Evolutionary conservation across 1,140 invertebrate genomes (phyloP), one percentile per base, ranked within the genome.

Genomic region (Hermatobates lingyangjiaoensis): DNA sequence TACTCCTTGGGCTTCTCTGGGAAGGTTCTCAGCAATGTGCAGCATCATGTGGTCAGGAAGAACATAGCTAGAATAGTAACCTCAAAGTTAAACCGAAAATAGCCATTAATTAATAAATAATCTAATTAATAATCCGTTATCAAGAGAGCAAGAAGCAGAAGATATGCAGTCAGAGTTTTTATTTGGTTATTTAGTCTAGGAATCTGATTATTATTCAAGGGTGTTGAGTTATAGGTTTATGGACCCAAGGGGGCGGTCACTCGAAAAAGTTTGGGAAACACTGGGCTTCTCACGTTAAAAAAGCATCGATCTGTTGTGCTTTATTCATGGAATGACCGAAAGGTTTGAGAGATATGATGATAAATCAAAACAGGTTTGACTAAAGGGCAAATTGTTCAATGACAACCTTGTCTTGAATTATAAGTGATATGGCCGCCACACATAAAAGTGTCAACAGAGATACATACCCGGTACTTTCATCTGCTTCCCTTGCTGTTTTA

Each of bases 11-110:
- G 87, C 79, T 68, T 98, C 93, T 42, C 87, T 73, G 0, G 95
- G 95, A 42, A 98, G 64, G n/a, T 75, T 74, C 62, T 95, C 86
- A 3, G 86, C 78, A 48, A 98, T 88, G 59, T 89, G 77, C 23
- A 97, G 62, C 63, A 98, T 60, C 89, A 95, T 95, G 62, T 97
- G 89, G 67, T 93, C 94, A 0, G 93, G 92, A 51, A 98, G 66
- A 27, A 98, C 81, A 64, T 90, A 98, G 20, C 83, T 84, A 62
- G 27, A 54, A 51, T 56, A 57, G n/a, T n/a, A n/a, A n/a, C n/a
- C n/a, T n/a, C n/a, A n/a, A n/a, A n/a, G 23, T 45, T 23, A 56
- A 56, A 57, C 51, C 52, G 50, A 48, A 44, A 44, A 44, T 44
- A 10, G 42, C 42, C n/a, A 44, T 5, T 18, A 23, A 18, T 44